Conservation (phyloP, 2,113 vertebrate species). For the Penelope pileata region DNA sequence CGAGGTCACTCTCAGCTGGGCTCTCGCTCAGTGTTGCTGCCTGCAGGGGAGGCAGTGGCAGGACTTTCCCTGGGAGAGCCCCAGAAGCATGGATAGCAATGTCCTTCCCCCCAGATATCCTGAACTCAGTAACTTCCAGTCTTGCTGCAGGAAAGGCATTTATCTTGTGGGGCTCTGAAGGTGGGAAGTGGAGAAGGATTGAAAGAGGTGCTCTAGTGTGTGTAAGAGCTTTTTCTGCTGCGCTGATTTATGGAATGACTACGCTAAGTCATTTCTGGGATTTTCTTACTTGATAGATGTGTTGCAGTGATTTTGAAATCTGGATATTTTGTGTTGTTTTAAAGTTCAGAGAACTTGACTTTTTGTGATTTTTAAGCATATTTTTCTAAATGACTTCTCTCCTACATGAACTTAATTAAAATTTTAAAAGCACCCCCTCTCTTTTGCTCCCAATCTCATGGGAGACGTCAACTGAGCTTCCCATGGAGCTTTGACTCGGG, state of each 20-base stretch:
- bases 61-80: not conserved
- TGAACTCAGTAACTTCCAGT: not conserved
- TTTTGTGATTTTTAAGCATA: not conserved
- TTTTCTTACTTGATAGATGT: not conserved
- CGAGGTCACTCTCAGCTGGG: rapidly evolving
- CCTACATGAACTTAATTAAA: not conserved
- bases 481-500: not conserved
- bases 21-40: rapidly evolving
- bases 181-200: not conserved
- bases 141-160: not conserved
- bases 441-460: not conserved
- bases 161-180: not conserved
- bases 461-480: not conserved
- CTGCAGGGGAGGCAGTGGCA: not conserved
- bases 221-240: not conserved
- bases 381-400: not conserved
- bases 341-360: not conserved
- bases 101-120: not conserved
- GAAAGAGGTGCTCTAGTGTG: not conserved
- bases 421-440: not conserved
- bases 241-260: not conserved
- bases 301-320: not conserved
- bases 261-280: not conserved
- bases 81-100: not conserved
- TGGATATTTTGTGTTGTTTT: not conserved